phyloP scores from a whole-genome alignment of 2,888 invertebrate genomes.

The Nowickia ferox region DNA sequence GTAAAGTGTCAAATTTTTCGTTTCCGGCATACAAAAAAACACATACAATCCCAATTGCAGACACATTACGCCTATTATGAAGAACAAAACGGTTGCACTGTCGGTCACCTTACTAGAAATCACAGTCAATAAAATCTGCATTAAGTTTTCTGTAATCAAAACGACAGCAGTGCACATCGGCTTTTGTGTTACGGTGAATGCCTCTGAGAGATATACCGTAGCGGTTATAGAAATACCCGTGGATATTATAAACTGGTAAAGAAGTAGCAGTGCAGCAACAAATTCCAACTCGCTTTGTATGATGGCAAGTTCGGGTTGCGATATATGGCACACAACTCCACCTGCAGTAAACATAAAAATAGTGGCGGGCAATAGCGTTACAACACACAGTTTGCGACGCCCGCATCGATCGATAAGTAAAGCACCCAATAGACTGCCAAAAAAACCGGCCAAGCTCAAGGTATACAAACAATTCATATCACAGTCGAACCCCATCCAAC shows the following conservation, averaged over 20 bases:
- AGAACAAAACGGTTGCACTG: conserved; percentile 76
- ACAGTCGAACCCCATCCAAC: conserved; percentile 77
- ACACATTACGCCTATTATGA: conserved; percentile 77
- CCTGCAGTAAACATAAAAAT: conserved; percentile 78
- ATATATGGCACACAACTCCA: conserved; percentile 78
- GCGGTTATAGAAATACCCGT: conserved; percentile 78
- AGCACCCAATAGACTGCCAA: conserved; percentile 78
- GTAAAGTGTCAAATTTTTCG: conserved; percentile 77
- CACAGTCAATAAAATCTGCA: conserved; percentile 77
- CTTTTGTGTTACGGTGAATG: conserved; percentile 78
- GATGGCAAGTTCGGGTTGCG: conserved; percentile 73
- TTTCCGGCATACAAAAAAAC: conserved; percentile 79
- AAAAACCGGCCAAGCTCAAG: conserved; percentile 77
- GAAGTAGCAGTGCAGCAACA: conserved; percentile 77
- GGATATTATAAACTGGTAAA: conserved; percentile 78
- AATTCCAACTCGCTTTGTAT: conserved; percentile 75
- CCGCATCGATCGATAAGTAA: conserved; percentile 78
- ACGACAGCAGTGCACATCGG: conserved; percentile 77
- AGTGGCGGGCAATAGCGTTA: conserved; percentile 77
- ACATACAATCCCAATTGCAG: conserved; percentile 76
- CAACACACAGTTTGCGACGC: conserved; percentile 76
- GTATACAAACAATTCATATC: conserved; percentile 78
- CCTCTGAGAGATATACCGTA: conserved; percentile 79
- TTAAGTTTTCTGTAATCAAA: conserved; percentile 76
- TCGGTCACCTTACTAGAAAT: conserved; percentile 74